These are phyloP conservation scores for Drosophila tristis DNA, from an alignment of 1,140 invertebrate species.

Conservation along the genomic window DNA sequence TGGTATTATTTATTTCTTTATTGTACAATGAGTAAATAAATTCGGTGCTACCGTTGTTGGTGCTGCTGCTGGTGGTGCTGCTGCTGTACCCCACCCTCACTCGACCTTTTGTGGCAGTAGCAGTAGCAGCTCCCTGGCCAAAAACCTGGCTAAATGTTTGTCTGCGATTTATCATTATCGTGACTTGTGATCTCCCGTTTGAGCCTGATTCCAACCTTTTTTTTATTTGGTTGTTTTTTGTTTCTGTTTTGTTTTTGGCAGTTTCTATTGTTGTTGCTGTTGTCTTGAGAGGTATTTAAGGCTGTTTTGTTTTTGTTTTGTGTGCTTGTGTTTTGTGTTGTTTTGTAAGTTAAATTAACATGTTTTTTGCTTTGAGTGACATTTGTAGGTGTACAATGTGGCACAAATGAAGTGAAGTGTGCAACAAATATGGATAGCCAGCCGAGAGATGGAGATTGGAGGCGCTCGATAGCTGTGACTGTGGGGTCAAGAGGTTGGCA, in stretches of 20 bases:
- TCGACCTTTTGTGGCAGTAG: conserved; percentile 81
- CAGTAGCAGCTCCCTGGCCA: conserved; percentile 8
- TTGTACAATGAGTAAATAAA: conserved; percentile 82
- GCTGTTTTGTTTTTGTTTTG: conserved; percentile 26
- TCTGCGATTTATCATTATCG: conserved; percentile 84
- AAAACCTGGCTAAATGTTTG: conserved; percentile 75
- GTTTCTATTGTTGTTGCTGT: conserved; percentile 50
- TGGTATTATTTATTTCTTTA: conserved; percentile 79
- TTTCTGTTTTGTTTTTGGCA: conserved; percentile 47
- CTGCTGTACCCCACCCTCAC: conserved; percentile 75
- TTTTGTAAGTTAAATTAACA: conserved; percentile 78
- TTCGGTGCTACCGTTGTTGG: conserved; percentile 63
- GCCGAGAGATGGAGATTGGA: conserved; percentile 41
- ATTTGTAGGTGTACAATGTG: conserved; percentile 82
- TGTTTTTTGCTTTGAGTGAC: conserved; percentile 80
- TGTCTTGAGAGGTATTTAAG: conserved; percentile 48
- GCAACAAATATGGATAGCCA: conserved; percentile 70
- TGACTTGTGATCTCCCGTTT: conserved; percentile 81
- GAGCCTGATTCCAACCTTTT: conserved; percentile 32
- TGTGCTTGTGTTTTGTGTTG: conserved; percentile 8
- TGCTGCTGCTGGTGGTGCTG: conserved; percentile 36
- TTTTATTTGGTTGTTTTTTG: conserved; percentile 22
- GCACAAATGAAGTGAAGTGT: conserved; percentile 82
- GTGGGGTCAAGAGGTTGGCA: conserved; percentile 36
- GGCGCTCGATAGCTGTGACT: conserved; percentile 19